Evolutionary conservation across 2,113 vertebrate genomes (phyloP), one percentile per base, ranked within the genome.

Genomic region (Notothenia rossii): DNA sequence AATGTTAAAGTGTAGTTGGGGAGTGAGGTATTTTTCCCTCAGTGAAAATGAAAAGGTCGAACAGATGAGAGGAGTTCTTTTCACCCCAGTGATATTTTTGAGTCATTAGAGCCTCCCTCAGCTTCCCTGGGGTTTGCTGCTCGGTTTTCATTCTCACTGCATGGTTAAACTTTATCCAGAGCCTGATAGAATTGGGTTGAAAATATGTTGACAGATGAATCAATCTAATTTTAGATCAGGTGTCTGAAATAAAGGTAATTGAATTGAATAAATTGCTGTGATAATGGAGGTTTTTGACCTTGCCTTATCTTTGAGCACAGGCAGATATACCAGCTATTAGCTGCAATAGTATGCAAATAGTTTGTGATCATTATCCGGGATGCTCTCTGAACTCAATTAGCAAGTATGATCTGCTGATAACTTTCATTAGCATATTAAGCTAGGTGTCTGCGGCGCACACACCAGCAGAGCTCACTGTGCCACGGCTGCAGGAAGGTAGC

Each of bases 321-420:
- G 65, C 84, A 73, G 84, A 85, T 79, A 69, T 5, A 29, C 54
- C 84, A 73, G 84, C 88, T 88, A 79, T 88, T 91, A 79, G 7
- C 29, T 58, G 74, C 64, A 86, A 72, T 61, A 63, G 69, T 86
- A 87, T 93, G 92, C 89, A 91, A 93, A 94, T 93, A 73, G 69
- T 63, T 84, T 11, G 22, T 14, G 87, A 93, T 94, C 84, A 77
- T 91, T 93, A 94, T 93, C 91, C 1, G 46, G 25, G 49, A 86
- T 87, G 94, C 89, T 94, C 90, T 79, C 83, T 91, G 92, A 94
- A 93, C 92, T 93, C 91, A 94, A 92, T 95, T 94, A 94, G 89
- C 90, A 89, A 93, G 84, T 87, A 87, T 93, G 92, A 94, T 93
- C 73, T 58, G 54, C 83, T 82, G 91, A 95, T 94, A 94, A 90